Base-by-base conservation (phyloP, 2,888 invertebrate genomes). In the Liopterus haemorrhoidalis region DNA sequence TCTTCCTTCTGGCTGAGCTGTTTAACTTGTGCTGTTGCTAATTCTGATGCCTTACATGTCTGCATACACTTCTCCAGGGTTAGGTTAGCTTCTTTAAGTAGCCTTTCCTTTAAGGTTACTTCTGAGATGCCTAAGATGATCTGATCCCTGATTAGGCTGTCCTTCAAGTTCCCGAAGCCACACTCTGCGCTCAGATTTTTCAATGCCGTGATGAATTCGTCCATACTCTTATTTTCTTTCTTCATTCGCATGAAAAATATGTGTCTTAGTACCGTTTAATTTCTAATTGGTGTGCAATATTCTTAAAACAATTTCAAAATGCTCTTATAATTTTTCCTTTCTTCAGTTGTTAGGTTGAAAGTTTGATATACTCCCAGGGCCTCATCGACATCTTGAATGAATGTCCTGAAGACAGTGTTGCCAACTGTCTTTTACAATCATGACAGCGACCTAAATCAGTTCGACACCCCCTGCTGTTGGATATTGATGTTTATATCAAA, bases 91-190 rank as follows among this genome's bases (percentile, higher is more conserved):
- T 31, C 31, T 12, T 19, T n/a, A 15, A 31, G 31, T 31, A 31
- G 19, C 14, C 15, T 14, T 4, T 15, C 15, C 15, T 18, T 4
- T 31, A 12, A 16, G 5, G 2, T 31, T 2, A 5, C 3, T n/a
- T 31, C 2, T 31, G n/a, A 18, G 2, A 31, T 15, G 31, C 31
- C 31, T 18, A 16, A 31, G 9, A 14, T 19, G 19, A 31, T 31
- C 9, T 19, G 12, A 31, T 31, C 31, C 5, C 31, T 16, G 16
- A 31, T 31, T 4, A 31, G 31, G 9, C 31, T 31, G 14, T 31
- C 14, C 19, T 15, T 31, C 19, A 31, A 31, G n/a, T 11, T 2
- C 19, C 31, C 14, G 19, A 31, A 31, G 19, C 19, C 4, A 14
- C 31, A 31, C 8, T 31, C 31, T 31, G 4, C 12, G 18, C 31